A percentile compares a stretch with the other conserved stretches of the same genome.
These are phyloP conservation scores for Catagonus wagneri DNA, from an alignment of 2,113 vertebrate genomes.

Conservation along the genomic window DNA sequence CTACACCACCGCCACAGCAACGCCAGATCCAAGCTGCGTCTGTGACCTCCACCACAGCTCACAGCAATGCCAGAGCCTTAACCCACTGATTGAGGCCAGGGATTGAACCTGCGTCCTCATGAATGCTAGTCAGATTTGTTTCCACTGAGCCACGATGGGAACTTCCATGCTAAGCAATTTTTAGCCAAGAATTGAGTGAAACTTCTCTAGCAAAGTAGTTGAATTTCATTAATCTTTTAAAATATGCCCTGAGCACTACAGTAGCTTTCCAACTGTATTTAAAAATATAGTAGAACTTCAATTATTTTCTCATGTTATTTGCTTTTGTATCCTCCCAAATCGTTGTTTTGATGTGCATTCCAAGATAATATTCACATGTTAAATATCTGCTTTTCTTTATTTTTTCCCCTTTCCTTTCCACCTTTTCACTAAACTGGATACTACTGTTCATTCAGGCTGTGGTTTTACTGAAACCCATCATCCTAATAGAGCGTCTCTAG, in stretches of 20 bases:
- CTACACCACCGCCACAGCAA: no score
- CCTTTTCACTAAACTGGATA: neutral
- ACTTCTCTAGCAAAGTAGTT: slow-evolving; percentile 34
- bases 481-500: slow-evolving; percentile 5
- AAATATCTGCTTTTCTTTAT: neutral
- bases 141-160: no score
- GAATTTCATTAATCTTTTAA: slow-evolving; percentile 44
- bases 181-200: neutral
- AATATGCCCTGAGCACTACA: neutral
- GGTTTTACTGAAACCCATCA: neutral
- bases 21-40: no score
- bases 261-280: neutral
- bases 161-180: neutral
- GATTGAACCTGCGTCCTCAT: no score
- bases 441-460: neutral
- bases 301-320: neutral
- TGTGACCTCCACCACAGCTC: no score
- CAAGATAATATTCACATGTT: neutral
- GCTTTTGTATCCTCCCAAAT: neutral
- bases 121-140: no score
- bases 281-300: neutral
- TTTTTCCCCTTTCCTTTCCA: neutral
- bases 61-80: no score
- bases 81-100: no score
- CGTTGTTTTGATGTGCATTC: neutral